Evolutionary conservation across 1,140 invertebrate genomes (phyloP).

Genomic region (Spodoptera frugiperda): DNA sequence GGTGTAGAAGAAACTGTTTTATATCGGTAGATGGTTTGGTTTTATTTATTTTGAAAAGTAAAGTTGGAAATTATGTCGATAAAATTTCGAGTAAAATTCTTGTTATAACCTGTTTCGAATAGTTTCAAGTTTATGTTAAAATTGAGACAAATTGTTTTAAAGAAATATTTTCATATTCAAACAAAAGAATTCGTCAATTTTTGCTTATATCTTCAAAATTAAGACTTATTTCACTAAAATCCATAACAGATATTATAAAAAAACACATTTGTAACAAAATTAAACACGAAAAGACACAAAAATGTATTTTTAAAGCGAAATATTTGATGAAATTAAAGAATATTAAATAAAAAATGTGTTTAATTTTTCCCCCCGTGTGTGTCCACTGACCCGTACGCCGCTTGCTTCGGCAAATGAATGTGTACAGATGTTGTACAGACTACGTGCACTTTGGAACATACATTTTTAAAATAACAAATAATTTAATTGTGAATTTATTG

Average conservation of each 20-base stretch:
- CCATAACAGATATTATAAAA: not conserved
- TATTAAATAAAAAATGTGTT: not conserved
- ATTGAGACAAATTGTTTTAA: too few relatives aligned
- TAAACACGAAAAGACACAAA: not conserved
- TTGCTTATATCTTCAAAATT: not conserved
- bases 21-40: not conserved
- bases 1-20: not conserved
- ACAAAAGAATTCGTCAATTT: too few relatives aligned
- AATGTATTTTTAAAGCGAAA: not conserved
- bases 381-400: constrained; percentile 33
- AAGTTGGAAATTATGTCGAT: not conserved
- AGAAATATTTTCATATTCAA: not conserved
- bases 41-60: not conserved
- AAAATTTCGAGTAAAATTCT: not conserved
- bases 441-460: constrained; percentile 37
- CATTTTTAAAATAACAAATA: constrained; percentile 5
- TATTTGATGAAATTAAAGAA: not conserved
- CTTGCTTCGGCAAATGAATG: constrained; percentile 50
- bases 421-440: constrained; percentile 48
- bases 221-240: not conserved
- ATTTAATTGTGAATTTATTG: not conserved
- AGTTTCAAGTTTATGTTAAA: not conserved
- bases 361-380: constrained; percentile 15
- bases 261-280: not conserved
- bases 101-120: not conserved